Evolutionary conservation across 1,140 invertebrate species (phyloP), one percentile per base, ranked within the genome.

Genomic region (Drosophila littoralis): DNA sequence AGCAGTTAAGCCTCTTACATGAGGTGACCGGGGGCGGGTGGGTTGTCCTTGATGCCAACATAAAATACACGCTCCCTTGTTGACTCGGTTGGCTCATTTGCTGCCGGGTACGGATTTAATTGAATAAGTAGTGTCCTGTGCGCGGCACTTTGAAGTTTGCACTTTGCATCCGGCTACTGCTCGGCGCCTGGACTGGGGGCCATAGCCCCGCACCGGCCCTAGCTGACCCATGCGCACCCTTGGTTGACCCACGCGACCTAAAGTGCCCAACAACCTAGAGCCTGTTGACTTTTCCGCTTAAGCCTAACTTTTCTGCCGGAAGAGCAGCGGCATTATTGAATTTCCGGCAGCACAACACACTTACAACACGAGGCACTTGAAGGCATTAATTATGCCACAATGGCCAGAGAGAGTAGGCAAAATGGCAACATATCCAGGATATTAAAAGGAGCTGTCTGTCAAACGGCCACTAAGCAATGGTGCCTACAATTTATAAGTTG

Each of bases 101-200:
- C 52, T 12, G 48, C 36, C 33, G 50, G 64, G 52, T 79, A 76
- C 45, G 83, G 79, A 86, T 79, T 89, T 86, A 86, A 86, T 86
- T 86, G 83, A 86, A 89, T 86, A 88, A 88, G 83, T 79, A 71
- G 76, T 83, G 83, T 86, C 63, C 84, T 72, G 54, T 71, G 65
- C 68, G 68, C 70, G 82, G 15, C 83, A 61, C 83, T 86, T 86
- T 86, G 79, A 88, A 88, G 83, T 83, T 83, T 88, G 84, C 84
- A 86, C 84, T 88, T 79, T 77, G 67, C 79, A 79, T 61, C 72
- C 83, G 42, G 40, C 60, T 65, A 46, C 79, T 36, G 10, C 15
- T 9, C 42, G 58, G 40, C 28, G 38, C 10, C 2, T n/a, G 22
- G 46, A 22, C 22, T 28, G 5, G 10, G 45, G 46, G 52, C 58